Percentiles rank a stretch among this genome's conserved stretches.
These are phyloP conservation scores for Dermolepida albohirtum DNA, from an alignment of 2,888 invertebrate species.

Conservation along the genomic window DNA sequence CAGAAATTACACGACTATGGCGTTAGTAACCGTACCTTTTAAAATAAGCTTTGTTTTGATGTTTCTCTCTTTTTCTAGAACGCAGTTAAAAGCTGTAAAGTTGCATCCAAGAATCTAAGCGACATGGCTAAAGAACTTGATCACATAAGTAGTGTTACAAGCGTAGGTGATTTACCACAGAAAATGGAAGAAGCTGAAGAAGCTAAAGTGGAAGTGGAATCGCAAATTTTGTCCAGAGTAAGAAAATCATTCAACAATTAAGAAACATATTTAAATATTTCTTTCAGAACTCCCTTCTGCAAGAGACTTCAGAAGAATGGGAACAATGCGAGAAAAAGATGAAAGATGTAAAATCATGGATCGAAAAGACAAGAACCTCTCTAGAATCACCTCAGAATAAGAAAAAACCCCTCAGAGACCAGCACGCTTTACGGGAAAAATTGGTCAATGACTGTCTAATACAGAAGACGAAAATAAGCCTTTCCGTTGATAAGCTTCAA, in stretches of 20 bases:
- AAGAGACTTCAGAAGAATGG: conserved; percentile 95
- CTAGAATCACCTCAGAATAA: conserved; percentile 85
- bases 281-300: conserved; percentile 82
- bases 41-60: background rate
- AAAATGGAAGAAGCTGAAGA: conserved; percentile 90
- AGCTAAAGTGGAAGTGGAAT: conserved; percentile 86
- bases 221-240: conserved; percentile 87
- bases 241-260: conserved; percentile 42
- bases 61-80: conserved; percentile 67
- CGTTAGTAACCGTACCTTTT: conserved; percentile 66
- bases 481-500: conserved; percentile 92
- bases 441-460: conserved; percentile 87
- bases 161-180: conserved; percentile 85
- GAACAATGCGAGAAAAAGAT: conserved; percentile 95
- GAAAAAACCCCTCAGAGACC: conserved; percentile 89
- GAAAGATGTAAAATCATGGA: conserved; percentile 89
- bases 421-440: conserved; percentile 87
- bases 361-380: conserved; percentile 84
- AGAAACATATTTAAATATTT: conserved; percentile 14
- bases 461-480: conserved; percentile 88
- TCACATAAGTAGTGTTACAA: conserved; percentile 84
- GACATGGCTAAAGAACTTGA: conserved; percentile 94
- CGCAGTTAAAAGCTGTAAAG: conserved; percentile 90
- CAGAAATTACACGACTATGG: conserved; percentile 89
- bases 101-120: conserved; percentile 86